These are phyloP conservation scores for Anorthoa munda DNA, from an alignment of 2,888 invertebrate species.

Conservation along the genomic window DNA sequence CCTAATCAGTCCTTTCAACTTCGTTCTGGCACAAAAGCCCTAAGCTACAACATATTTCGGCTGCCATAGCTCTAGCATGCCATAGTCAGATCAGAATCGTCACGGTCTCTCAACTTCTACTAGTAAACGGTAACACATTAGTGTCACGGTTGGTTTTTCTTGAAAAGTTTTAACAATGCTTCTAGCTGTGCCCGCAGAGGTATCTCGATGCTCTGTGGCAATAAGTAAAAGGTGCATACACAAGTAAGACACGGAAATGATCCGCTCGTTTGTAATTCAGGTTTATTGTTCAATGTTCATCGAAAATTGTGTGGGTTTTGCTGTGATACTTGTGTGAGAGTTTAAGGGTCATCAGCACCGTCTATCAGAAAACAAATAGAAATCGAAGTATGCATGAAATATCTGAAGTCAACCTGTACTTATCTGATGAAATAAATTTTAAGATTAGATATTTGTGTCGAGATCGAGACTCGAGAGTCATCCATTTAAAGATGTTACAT, in stretches of 20 bases:
- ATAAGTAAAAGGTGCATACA: not conserved
- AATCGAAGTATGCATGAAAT: not conserved
- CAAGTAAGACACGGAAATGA: constrained; percentile 40
- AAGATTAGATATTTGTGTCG: not conserved
- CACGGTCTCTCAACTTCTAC: too few species aligned
- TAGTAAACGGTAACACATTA: too few species aligned
- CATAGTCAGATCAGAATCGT: too few species aligned
- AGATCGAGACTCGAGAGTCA: not conserved
- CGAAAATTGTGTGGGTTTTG: constrained; percentile 19
- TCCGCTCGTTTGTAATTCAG: constrained; percentile 40
- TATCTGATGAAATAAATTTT: not conserved
- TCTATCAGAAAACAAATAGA: too few species aligned
- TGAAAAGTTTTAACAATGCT: too few species aligned
- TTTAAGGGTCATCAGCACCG: not conserved
- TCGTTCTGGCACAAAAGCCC: too few species aligned
- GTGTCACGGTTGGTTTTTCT: too few species aligned
- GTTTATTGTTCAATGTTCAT: constrained; percentile 39
- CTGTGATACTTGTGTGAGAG: not conserved
- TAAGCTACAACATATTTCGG: too few species aligned
- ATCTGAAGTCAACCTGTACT: not conserved
- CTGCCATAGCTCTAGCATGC: too few species aligned
- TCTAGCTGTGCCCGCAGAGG: too few species aligned
- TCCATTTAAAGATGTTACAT: not conserved
- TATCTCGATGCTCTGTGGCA: too few species aligned
- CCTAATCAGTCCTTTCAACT: too few species aligned